These are phyloP conservation scores for Caiman crocodilus DNA, from an alignment of 2,797 vertebrate genomes.

Conservation along the genomic window DNA sequence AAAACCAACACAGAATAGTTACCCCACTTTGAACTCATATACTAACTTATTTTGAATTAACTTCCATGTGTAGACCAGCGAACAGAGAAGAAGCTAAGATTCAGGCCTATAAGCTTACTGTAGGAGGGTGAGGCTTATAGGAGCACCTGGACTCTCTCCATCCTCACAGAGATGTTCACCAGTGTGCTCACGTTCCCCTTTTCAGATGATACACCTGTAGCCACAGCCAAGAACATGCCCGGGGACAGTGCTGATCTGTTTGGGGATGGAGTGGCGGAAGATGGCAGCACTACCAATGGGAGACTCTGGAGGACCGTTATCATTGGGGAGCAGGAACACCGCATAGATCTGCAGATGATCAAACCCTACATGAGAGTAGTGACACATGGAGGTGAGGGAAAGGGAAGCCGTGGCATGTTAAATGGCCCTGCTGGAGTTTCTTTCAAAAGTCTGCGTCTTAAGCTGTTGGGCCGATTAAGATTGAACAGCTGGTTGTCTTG, in stretches of 20 bases:
- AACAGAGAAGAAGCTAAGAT: background rate
- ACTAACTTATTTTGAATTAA: too few species aligned
- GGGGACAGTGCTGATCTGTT: constrained; percentile 83
- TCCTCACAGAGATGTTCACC: background rate
- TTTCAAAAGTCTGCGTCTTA: background rate
- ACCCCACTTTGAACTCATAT: too few species aligned
- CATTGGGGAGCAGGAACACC: constrained; percentile 96
- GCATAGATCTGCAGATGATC: constrained; percentile 98
- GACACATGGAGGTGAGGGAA: constrained; percentile 91
- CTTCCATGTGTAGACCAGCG: too few species aligned
- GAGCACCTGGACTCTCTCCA: background rate
- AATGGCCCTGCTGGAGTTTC: background rate
- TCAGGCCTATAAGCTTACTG: background rate
- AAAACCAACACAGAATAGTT: too few species aligned
- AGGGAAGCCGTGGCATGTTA: background rate
- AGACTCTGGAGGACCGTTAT: constrained; percentile 96
- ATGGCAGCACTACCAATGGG: constrained; percentile 84
- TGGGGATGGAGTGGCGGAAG: constrained; percentile 82
- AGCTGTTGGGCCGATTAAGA: background rate
- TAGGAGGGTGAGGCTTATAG: background rate
- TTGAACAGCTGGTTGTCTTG: rapidly evolving
- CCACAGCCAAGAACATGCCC: constrained; percentile 92
- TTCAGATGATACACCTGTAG: constrained; percentile 94
- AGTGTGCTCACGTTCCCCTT: background rate
- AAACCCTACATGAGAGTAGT: constrained; percentile 95